Base-by-base conservation (phyloP, 2,113 vertebrate species). In the Guaruba guarouba region DNA sequence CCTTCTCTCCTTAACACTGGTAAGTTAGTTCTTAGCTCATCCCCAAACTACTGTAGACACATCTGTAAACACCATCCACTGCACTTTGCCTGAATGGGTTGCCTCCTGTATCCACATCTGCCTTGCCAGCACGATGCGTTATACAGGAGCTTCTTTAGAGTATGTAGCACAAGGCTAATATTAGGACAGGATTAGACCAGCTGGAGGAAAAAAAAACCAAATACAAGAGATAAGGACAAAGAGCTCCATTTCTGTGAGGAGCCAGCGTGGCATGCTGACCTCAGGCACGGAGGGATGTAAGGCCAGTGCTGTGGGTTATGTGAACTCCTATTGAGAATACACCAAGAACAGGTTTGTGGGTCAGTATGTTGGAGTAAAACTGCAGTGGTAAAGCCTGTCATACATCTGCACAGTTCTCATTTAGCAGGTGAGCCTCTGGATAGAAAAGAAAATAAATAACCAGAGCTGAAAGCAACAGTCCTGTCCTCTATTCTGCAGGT, bases 211-310 rank as follows among this genome's bases (percentile, higher is more conserved):
- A 15, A 16, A 29, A 19, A 9, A 0, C 15, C 59, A 10, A 5
- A 2, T 19, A 12, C 12, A 35, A 24, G 43, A 75, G 46, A 7
- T 2, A 18, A 44, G 12, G 44, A 24, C 7, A 61, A 49, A 13
- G 69, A 82, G 48, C 1, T n/a, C 23, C 20, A 25, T 44, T 90
- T 78, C 39, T 69, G 29, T 1, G 7, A 52, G 49, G 63, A 74
- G 13, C 27, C 3, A 1, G 11, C 2, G 3, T 0, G 1, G 51
- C 22, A 17, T 0, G 0, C 2, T 17, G 27, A 35, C 25, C 43
- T 80, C 17, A 0, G 29, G 31, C n/a, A 29, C 0, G 0, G 41
- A 18, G 24, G 5, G 3, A 11, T 14, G 35, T 4, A 43, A 44
- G 49, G 20, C 33, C 0, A 0, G 12, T 3, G 2, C 37, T 5